These are phyloP conservation scores for Masticophis lateralis DNA, from an alignment of 2,797 vertebrate genomes.

Conservation along the genomic window DNA sequence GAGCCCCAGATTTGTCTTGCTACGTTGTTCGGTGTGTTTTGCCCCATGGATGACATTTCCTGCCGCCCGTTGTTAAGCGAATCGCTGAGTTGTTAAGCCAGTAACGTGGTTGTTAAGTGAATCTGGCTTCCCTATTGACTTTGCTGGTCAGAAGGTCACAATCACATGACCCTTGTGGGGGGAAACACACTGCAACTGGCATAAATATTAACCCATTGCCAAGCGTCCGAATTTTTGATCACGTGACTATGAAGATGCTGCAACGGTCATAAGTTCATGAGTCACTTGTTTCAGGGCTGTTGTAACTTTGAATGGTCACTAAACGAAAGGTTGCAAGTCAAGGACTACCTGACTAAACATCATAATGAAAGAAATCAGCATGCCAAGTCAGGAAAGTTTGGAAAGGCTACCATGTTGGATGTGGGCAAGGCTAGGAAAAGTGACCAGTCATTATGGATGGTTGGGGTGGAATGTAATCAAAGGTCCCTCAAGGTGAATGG, in stretches of 20 bases:
- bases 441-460: background rate
- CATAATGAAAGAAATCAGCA: background rate
- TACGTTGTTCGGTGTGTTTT: background rate
- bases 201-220: background rate
- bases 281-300: no score
- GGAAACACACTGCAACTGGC: background rate
- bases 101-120: background rate
- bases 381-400: background rate
- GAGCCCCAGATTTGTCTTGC: background rate
- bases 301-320: background rate
- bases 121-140: background rate
- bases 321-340: background rate
- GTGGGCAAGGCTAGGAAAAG: background rate
- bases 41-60: background rate
- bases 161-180: no score
- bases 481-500: background rate
- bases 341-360: background rate
- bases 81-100: background rate
- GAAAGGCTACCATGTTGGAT: conserved; percentile 9
- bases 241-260: fast-evolving
- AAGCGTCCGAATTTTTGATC: background rate
- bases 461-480: conserved; percentile 21
- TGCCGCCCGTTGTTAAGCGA: background rate
- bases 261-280: no score
- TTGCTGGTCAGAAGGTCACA: no score